Evolutionary conservation across 1,140 invertebrate species (phyloP).

Genomic region (Drosophila asahinai): DNA sequence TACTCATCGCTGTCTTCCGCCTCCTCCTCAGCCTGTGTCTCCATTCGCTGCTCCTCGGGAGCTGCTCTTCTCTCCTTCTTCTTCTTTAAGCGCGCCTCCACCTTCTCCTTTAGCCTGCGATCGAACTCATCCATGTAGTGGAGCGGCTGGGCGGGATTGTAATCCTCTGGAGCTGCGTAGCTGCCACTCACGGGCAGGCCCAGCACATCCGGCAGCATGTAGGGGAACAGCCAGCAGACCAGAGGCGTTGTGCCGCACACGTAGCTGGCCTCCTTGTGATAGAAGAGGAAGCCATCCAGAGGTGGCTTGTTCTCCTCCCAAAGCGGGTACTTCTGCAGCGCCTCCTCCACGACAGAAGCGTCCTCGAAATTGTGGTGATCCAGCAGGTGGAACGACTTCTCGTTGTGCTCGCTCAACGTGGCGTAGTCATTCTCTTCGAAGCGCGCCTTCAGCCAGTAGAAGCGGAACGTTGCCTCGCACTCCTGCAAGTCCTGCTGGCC

Average conservation of each 20-base stretch:
- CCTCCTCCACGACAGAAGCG: constrained; percentile 36
- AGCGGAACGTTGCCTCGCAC: constrained; percentile 88
- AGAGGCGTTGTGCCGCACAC: constrained; percentile 92
- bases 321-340: constrained; percentile 63
- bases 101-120: constrained; percentile 43
- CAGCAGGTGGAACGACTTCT: constrained; percentile 59
- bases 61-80: neutral
- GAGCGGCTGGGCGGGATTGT: constrained; percentile 85
- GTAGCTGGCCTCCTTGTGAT: constrained; percentile 92
- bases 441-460: constrained; percentile 76
- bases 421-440: constrained; percentile 56
- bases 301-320: constrained; percentile 78
- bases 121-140: constrained; percentile 86
- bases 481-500: constrained; percentile 91
- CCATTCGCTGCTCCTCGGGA: constrained; percentile 6
- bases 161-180: constrained; percentile 85
- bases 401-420: constrained; percentile 39
- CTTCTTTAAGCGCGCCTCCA: constrained; percentile 4
- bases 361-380: constrained; percentile 69
- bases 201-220: constrained; percentile 93
- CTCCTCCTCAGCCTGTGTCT: constrained; percentile 17
- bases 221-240: constrained; percentile 95
- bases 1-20: constrained; percentile 55
- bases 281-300: constrained; percentile 93
- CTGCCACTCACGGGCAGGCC: constrained; percentile 84